Evolutionary conservation across 2,888 invertebrate species (phyloP).

Genomic region (Caradrina clavipalpis): DNA sequence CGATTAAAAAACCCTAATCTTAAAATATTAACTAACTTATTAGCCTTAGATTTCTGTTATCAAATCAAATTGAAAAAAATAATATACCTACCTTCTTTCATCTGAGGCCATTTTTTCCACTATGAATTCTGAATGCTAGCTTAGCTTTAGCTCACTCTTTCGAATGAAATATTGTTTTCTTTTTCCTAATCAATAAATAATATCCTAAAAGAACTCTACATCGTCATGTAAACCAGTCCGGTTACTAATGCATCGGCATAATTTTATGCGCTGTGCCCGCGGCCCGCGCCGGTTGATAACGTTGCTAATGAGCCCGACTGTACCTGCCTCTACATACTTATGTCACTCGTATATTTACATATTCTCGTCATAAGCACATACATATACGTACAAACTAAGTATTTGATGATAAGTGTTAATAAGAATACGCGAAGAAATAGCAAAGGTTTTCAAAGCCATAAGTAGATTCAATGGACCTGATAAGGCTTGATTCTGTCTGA

Average conservation of each 20-base stretch:
- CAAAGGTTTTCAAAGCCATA: background rate
- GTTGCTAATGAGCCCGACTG: constrained; percentile 75
- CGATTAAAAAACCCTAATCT: too few species aligned
- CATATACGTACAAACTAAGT: background rate
- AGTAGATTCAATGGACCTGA: background rate
- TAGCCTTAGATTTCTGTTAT: too few species aligned
- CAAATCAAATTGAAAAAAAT: too few species aligned
- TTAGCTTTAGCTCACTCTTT: too few species aligned
- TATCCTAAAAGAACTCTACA: constrained; percentile 1
- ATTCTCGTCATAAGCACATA: background rate
- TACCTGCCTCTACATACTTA: constrained; percentile 46
- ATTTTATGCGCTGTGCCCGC: constrained; percentile 71
- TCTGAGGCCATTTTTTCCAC: too few species aligned
- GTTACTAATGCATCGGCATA: constrained; percentile 73
- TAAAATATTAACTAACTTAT: too few species aligned
- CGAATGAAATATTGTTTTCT: too few species aligned
- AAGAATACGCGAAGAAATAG: background rate
- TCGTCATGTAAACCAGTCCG: constrained; percentile 39
- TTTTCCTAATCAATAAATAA: background rate
- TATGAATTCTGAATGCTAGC: too few species aligned
- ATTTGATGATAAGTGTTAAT: background rate
- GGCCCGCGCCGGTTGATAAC: constrained; percentile 72
- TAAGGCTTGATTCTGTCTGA: too few species aligned
- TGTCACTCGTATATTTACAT: constrained; percentile 38
- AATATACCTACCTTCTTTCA: too few species aligned